Evolutionary conservation across 2,797 vertebrate species (phyloP), one percentile per base, ranked within the genome.

Genomic region (Characodon lateralis): DNA sequence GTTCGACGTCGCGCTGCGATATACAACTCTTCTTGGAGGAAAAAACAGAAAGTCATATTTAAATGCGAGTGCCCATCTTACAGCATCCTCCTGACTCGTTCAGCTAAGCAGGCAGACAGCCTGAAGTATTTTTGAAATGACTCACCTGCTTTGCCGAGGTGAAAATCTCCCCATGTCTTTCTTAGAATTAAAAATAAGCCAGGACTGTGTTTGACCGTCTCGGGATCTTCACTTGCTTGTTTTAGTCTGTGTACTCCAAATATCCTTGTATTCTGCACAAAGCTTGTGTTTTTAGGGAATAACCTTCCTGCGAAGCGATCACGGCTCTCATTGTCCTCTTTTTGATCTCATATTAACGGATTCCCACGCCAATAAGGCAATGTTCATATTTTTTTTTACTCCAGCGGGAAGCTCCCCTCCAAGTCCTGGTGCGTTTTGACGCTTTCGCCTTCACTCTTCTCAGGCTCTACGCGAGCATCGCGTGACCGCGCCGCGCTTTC

Each of bases 71-170:
- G 72, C 74, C 73, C 31, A 8, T 73, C 31, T 71, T 46, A 24
- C 73, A 26, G 51, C 83, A 82, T 68, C 79, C 66, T 22, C 71
- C 12, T 22, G 82, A 90, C 56, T 86, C 83, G 68, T 82, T 72
- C 70, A 22, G 65, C 70, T 71, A 86, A 50, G 13, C 77, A 68
- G 78, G 76, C 81, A 87, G 66, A 68, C 85, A 80, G 71, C 66
- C 66, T 68, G 65, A 91, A 91, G 75, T 90, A 76, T 78, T 72
- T 82, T 41, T 77, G n/a, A 88, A 87, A 89, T 86, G 93, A 94
- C 96, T 96, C 93, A 96, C 96, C 95, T 96, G 94, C 89, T 90
- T 87, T 88, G 92, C 83, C 87, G 92, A 91, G 90, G 83, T 89
- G 86, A 85, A 82, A 89, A 91, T 93, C 89, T 89, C 90, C 87